Evolutionary conservation across 2,797 vertebrate species (phyloP).

Genomic region (Melanotaenia pygmaea): DNA sequence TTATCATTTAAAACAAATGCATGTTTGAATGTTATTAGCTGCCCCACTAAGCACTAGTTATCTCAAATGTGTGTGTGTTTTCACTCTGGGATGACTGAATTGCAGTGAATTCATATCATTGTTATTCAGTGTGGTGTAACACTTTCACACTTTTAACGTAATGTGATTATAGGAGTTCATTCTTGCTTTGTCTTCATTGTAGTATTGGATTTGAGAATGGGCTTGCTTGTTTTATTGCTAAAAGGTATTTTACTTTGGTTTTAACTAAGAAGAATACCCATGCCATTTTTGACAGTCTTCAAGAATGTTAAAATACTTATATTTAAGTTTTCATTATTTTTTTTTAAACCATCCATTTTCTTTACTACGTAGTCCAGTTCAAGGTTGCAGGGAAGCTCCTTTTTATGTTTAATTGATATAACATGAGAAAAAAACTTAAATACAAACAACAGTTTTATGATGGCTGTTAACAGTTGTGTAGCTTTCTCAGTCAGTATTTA

Average conservation of each 20-base stretch:
- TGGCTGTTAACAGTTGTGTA: too few species aligned
- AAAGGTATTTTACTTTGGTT: not conserved
- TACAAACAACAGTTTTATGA: too few species aligned
- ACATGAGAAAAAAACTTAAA: too few species aligned
- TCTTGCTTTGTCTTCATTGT: not conserved
- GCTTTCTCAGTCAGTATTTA: too few species aligned
- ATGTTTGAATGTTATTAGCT: constrained; percentile 11
- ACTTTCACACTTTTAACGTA: not conserved
- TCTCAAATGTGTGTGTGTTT: not conserved
- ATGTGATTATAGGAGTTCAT: not conserved
- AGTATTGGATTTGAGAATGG: not conserved
- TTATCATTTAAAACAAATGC: constrained; percentile 22
- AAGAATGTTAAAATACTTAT: not conserved
- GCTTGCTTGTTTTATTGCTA: not conserved
- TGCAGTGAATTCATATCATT: constrained; percentile 5
- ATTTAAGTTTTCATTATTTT: not conserved
- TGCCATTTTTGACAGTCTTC: too few species aligned
- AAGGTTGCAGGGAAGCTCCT: not conserved
- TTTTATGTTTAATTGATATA: not conserved
- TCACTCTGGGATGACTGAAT: not conserved
- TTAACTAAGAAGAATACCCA: not conserved
- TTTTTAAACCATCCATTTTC: not conserved
- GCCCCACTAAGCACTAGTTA: constrained; percentile 1
- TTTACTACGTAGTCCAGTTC: not conserved
- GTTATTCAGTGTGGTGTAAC: not conserved